Conservation (phyloP, 2,888 invertebrate species). For the Papilio protenor region DNA sequence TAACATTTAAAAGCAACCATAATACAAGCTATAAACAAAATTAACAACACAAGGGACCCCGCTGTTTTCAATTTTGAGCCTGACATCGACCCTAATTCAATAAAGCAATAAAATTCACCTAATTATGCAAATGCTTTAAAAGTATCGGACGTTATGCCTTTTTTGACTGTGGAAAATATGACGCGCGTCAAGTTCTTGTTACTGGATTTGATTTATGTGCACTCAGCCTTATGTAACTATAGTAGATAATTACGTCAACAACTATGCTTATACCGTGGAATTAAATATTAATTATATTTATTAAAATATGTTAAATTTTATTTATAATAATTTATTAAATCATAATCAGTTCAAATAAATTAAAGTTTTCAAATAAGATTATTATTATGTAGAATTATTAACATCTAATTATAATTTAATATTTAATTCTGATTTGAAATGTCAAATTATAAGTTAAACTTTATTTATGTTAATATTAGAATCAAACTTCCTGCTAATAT, state of each 20-base stretch:
- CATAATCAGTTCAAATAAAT: slow-evolving; percentile 40
- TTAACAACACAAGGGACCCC: slow-evolving; percentile 82
- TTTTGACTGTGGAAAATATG: slow-evolving; percentile 75
- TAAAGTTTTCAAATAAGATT: not conserved
- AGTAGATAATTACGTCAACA: no score
- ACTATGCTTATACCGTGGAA: slow-evolving; percentile 55
- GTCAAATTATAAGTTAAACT: not conserved
- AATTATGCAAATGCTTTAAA: slow-evolving; percentile 83
- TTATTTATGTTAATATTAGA: not conserved
- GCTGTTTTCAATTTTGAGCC: slow-evolving; percentile 83
- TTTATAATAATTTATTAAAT: slow-evolving; percentile 46
- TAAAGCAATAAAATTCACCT: slow-evolving; percentile 85
- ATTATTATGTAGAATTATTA: not conserved
- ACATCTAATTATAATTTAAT: not conserved
- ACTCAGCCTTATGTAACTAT: slow-evolving; percentile 53
- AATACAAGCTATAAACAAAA: slow-evolving; percentile 84
- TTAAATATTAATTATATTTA: not conserved
- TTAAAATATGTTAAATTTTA: slow-evolving; percentile 55
- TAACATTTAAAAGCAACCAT: slow-evolving; percentile 80
- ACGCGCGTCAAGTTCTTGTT: slow-evolving; percentile 70
- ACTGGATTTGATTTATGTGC: slow-evolving; percentile 73
- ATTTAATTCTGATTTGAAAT: not conserved
- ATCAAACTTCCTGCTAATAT: not conserved
- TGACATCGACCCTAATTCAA: slow-evolving; percentile 84
- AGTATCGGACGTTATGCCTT: slow-evolving; percentile 77